Conservation (phyloP, 2,888 invertebrate genomes). For the Ischnus inquisitorius region DNA sequence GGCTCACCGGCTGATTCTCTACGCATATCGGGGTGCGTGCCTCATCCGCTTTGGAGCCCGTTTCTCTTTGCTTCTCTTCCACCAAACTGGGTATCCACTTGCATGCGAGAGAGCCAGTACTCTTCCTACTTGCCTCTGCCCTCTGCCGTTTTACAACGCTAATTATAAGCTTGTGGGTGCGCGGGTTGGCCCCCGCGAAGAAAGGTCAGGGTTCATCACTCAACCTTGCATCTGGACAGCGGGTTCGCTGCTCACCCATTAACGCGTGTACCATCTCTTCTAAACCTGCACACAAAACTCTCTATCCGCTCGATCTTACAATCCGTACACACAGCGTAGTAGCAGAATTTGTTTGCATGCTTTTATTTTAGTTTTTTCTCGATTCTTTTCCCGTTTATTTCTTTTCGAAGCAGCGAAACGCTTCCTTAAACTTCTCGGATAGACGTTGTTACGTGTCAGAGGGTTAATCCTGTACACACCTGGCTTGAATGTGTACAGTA, state of each 20-base stretch:
- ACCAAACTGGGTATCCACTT: slow-evolving; percentile 20
- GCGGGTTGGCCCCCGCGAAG: slow-evolving; percentile 51
- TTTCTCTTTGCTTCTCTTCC: slow-evolving; percentile 4
- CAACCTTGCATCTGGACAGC: slow-evolving; percentile 75
- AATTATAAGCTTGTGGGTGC: slow-evolving; percentile 60
- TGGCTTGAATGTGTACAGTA: background rate
- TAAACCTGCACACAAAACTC: slow-evolving; percentile 8
- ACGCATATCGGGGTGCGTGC: slow-evolving; percentile 14
- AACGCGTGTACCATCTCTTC: slow-evolving; percentile 66
- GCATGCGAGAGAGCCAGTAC: slow-evolving; percentile 32
- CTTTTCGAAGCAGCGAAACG: slow-evolving; percentile 18
- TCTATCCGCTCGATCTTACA: background rate
- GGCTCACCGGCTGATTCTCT: background rate
- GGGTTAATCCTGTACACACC: slow-evolving; percentile 37
- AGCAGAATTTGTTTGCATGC: slow-evolving; percentile 71
- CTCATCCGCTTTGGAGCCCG: background rate
- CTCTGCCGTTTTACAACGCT: slow-evolving; percentile 37
- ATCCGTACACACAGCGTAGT: slow-evolving; percentile 21
- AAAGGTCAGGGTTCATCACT: slow-evolving; percentile 78
- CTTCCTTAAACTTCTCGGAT: slow-evolving; percentile 44
- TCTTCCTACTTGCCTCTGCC: slow-evolving; percentile 28
- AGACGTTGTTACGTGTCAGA: slow-evolving; percentile 49
- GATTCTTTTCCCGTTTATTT: slow-evolving; percentile 10
- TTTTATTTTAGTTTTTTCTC: slow-evolving; percentile 42
- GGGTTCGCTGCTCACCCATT: slow-evolving; percentile 74